Evolutionary conservation across 2,797 vertebrate genomes (phyloP), one percentile per base, ranked within the genome.

Genomic region (Sarcoramphus papa): DNA sequence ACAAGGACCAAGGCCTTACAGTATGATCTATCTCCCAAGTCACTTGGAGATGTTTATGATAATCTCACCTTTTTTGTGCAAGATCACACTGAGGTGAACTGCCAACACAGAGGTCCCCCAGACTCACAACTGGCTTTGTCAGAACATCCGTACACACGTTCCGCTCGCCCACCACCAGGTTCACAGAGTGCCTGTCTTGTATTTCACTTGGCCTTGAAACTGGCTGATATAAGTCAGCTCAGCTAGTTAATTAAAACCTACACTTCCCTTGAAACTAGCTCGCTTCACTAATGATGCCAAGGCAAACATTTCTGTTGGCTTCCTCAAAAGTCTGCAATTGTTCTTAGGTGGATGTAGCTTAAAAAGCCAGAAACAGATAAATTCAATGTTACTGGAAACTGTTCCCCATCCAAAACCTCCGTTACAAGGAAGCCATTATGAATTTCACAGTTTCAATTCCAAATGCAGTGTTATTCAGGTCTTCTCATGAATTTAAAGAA

Each of bases 261-360:
- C 64, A 94, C 95, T 97, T 96, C 93, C 95, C 80, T 14, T 85
- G 90, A 96, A 95, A 93, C 88, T 85, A 92, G 93, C 92, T 97
- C 1, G 30, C 83, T 97, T 97, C 94, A 96, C 85, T 95, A 84
- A 67, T 41, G 82, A 85, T 27, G 95, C 91, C 97, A 97, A 97
- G 92, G 91, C 86, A 97, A 97, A 97, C 94, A 96, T 97, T 97
- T 97, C 92, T 97, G 90, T 90, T 97, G 97, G 97, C 96, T 94
- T 93, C 67, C 63, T 92, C 85, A 87, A 92, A 97, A 86, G 65
- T 79, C 83, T 63, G 21, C 81, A 83, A 97, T 93, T 97, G 73
- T 95, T 96, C 88, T 85, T 95, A 95, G 50, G 81, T 43, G 93
- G 96, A 85, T 83, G 93, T 74, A 96, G 91, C 75, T 93, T 90